Evolutionary conservation across 2,888 invertebrate genomes (phyloP).

Genomic region (Sepioteuthis lessoniana): DNA sequence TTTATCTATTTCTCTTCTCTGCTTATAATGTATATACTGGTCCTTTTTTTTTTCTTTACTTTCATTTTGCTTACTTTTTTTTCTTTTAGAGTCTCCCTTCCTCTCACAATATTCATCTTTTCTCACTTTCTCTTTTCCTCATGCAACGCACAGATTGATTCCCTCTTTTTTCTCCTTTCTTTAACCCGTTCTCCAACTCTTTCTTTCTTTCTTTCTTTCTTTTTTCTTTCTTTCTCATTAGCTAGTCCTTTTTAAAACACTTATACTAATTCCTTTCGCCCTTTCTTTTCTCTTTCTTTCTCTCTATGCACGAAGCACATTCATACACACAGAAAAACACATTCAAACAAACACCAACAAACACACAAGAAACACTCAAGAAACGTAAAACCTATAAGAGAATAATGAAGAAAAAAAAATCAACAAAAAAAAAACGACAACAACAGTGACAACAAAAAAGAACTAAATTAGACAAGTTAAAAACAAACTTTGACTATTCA

Average conservation of each 20-base stretch:
- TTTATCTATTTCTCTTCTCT: too few relatives aligned
- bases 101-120: too few relatives aligned
- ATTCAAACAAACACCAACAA: not conserved
- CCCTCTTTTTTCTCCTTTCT: not conserved
- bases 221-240: not conserved
- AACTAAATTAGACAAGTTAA: not conserved
- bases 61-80: too few relatives aligned
- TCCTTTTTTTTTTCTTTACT: too few relatives aligned
- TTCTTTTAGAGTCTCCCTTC: too few relatives aligned
- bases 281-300: not conserved
- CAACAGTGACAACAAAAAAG: not conserved
- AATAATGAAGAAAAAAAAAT: too few relatives aligned
- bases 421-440: not conserved
- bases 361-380: not conserved
- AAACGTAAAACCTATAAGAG: not conserved
- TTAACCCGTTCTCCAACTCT: not conserved
- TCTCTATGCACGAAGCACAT: not conserved
- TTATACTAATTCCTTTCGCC: not conserved
- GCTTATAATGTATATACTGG: too few relatives aligned
- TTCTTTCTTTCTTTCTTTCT: not conserved
- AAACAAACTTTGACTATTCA: not conserved
- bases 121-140: too few relatives aligned
- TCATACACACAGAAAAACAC: not conserved
- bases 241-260: not conserved
- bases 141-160: not conserved